Base-by-base conservation (phyloP, 2,888 invertebrate genomes). In the Adela reaumurella region DNA sequence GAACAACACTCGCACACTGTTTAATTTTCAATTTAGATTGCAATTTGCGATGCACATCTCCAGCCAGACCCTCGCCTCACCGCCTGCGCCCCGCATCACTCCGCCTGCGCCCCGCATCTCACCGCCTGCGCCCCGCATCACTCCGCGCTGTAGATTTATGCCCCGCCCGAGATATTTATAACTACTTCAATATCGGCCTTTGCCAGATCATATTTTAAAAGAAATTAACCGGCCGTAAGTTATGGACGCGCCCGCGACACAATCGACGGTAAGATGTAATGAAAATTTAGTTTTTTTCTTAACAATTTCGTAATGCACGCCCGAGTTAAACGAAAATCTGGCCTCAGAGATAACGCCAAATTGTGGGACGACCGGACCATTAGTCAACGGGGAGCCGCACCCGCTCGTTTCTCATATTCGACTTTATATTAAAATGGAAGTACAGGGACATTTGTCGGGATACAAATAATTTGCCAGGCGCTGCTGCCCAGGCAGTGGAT, bases 21-120 rank as follows among this genome's bases (percentile, higher is more conserved):
- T 80, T 79, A 78, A 80, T 79, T 79, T 80, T 80, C 79, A 80
- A 80, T 80, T 80, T 74, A 80, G 80, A 80, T 80, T 70, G 79
- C 72, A 80, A 80, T 80, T 78, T 78, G 74, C 73, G 80, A 80
- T 80, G 71, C 63, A 66, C 60, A 59, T 57, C 62, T 58, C 61
- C 67, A 61, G 64, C 68, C 73, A 68, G 77, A n/a, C 76, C 74
- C 74, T 74, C 74, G 70, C 68, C 62, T 68, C 74, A 70, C 71
- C 72, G 58, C 57, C 24, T 10, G 45, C 20, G 14, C 47, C 46
- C 45, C 45, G 17, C 35, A n/a, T n/a, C n/a, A 45, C 47, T 42
- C 47, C 42, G 43, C 47, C 48, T 42, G 35, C 48, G 47, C 43
- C 35, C 3, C 35, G 17, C 35, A n/a, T n/a, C n/a, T n/a, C n/a